Evolutionary conservation across 2,888 invertebrate species (phyloP), one percentile per base, ranked within the genome.

Genomic region (Cryptophagus acutangulus): DNA sequence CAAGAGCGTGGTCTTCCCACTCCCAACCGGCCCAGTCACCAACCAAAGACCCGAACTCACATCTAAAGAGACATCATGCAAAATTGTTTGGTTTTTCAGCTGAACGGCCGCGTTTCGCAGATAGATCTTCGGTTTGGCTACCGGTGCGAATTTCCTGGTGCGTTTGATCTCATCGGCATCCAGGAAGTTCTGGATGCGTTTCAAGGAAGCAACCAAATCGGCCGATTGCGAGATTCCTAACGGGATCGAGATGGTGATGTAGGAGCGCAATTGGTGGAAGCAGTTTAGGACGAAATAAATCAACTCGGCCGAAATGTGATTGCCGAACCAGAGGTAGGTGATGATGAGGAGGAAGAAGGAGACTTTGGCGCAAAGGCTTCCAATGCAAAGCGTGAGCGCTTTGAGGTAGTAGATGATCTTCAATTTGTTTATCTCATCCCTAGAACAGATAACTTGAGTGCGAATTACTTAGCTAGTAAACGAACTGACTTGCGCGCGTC

Each of bases 351-450:
- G 40, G 42, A 51, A 60, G 16, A 61, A 52, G 1, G 59, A 48
- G 4, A 59, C 14, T 14, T 48, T 57, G n/a, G 51, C 42, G 1
- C 55, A 51, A 15, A 66, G 36, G 3, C 53, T 52, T 12, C 65
- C 67, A 8, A 67, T 49, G 1, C 59, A 51, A 2, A 65, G 44
- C 17, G 61, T 58, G 0, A 61, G 38, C 2, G 59, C 54, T 56
- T 66, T 69, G 10, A 67, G 38, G 41, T 64, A 65, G 48, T 61
- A 67, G 13, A 69, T 59, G 10, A 55, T 50, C 40, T 59, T 54
- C n/a, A 68, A 48, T 39, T 81, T 78, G 44, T 77, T 77, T 45
- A 84, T 77, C 72, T 85, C 84, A 48, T 76, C 76, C 49, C 83
- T 82, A 63, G 8, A 64, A 66, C 40, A 15, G 9, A 24, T 13